These are phyloP conservation scores for Triplophysa bombifrons DNA, from an alignment of 2,797 vertebrate species.

Conservation along the genomic window DNA sequence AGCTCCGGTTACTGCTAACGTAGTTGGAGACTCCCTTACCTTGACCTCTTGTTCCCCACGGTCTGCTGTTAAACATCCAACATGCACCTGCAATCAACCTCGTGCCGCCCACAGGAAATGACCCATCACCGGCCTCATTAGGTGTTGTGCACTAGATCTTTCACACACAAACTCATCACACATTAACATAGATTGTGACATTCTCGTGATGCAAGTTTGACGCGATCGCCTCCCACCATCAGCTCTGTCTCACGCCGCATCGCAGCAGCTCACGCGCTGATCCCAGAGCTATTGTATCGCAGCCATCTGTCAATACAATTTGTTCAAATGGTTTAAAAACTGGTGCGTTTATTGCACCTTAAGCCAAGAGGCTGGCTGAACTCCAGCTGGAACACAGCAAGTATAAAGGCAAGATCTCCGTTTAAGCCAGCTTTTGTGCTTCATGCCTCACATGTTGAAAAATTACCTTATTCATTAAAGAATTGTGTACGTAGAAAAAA, in stretches of 20 bases:
- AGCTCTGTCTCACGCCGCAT: conserved; percentile 18
- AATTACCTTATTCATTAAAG: conserved; percentile 42
- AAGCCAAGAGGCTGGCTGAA: conserved; percentile 63
- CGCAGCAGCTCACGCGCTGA: conserved; percentile 64
- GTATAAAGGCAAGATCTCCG: conserved; percentile 28
- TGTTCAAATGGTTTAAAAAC: conserved; percentile 69
- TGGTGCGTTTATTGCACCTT: conserved; percentile 61
- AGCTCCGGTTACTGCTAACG: conserved; percentile 10
- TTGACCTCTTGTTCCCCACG: conserved; percentile 20
- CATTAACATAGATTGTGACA: conserved; percentile 26
- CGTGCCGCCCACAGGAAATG: conserved; percentile 16
- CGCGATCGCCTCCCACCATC: background rate
- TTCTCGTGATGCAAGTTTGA: background rate
- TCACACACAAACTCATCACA: conserved; percentile 26
- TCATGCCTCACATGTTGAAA: conserved; percentile 29
- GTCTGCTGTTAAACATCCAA: conserved; percentile 17
- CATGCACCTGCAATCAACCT: conserved; percentile 13
- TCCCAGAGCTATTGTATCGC: conserved; percentile 68
- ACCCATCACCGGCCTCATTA: conserved; percentile 12
- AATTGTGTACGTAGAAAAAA: conserved; percentile 29
- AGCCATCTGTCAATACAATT: conserved; percentile 76
- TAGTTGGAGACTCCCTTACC: conserved; percentile 15
- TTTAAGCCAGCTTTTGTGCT: conserved; percentile 24
- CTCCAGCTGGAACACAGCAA: conserved; percentile 66
- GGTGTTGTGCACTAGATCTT: conserved; percentile 6